Percentiles rank a stretch among this genome's conserved stretches.
phyloP scores from a whole-genome alignment of 2,888 invertebrate genomes.

The Epiperipatus broadwayi region DNA sequence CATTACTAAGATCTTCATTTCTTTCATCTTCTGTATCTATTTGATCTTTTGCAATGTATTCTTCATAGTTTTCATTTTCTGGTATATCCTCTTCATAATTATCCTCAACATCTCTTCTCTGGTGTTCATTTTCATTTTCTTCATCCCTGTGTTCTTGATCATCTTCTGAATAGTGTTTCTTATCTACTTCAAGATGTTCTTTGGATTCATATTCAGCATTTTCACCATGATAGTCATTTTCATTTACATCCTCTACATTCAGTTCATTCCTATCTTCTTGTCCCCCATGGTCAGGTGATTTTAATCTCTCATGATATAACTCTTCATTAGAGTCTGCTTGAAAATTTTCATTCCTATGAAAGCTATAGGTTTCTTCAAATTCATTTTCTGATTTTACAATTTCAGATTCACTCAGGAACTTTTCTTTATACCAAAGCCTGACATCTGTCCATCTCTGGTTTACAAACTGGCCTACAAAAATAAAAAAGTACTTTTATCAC shows the following conservation, averaged over 20 bases:
- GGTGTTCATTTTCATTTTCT: not conserved
- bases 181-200: not conserved
- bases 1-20: not conserved
- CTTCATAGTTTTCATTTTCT: not conserved
- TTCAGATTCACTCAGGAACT: no score
- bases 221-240: not conserved
- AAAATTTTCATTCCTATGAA: no score
- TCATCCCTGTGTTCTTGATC: not conserved
- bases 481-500: no score
- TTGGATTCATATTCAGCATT: not conserved
- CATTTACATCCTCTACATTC: not conserved
- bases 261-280: not conserved
- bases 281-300: not conserved
- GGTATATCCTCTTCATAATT: not conserved
- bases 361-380: no score
- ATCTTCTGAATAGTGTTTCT: not conserved
- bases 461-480: no score
- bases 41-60: not conserved
- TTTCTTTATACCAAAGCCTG: no score
- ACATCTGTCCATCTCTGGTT: no score
- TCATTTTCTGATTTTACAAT: no score
- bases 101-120: slow-evolving; percentile 3
- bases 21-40: not conserved
- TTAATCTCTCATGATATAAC: no score
- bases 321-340: no score